These are phyloP conservation scores for Synanceia verrucosa DNA, from an alignment of 2,797 vertebrate species.

Conservation along the genomic window DNA sequence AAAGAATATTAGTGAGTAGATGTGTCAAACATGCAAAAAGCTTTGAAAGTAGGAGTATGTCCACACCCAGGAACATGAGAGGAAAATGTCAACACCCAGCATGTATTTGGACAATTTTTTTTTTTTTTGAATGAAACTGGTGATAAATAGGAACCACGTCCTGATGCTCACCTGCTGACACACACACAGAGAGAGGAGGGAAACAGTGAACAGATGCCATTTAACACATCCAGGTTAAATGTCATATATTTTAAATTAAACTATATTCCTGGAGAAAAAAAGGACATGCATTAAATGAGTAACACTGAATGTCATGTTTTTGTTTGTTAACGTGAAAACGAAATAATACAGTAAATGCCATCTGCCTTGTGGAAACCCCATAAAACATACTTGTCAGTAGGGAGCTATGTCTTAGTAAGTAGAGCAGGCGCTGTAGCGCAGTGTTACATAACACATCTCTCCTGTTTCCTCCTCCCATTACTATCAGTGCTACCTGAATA, in stretches of 20 bases:
- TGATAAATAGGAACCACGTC: slow-evolving; percentile 32
- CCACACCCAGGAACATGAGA: slow-evolving; percentile 9
- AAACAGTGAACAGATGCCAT: background rate
- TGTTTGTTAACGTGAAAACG: background rate
- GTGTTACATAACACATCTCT: slow-evolving; percentile 55
- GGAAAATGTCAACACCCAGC: slow-evolving; percentile 10
- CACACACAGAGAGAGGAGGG: background rate
- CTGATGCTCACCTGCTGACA: slow-evolving; percentile 43
- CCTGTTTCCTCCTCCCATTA: slow-evolving; percentile 35
- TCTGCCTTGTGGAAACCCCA: slow-evolving; percentile 12
- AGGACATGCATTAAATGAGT: background rate
- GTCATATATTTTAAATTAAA: too few relatives aligned
- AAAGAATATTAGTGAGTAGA: background rate
- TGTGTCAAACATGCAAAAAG: background rate
- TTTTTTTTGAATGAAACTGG: slow-evolving; percentile 20
- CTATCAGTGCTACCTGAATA: slow-evolving; percentile 38
- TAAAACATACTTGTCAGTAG: slow-evolving; percentile 29
- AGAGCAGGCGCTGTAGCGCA: slow-evolving; percentile 25
- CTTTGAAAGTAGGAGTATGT: background rate
- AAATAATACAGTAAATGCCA: background rate
- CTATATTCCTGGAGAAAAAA: too few relatives aligned
- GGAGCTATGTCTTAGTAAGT: slow-evolving; percentile 26
- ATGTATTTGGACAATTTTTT: slow-evolving; percentile 25
- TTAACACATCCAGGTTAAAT: background rate
- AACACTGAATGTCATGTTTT: background rate